Percentiles rank a stretch among this genome's conserved stretches.
These are phyloP conservation scores for Naja naja DNA, from an alignment of 2,113 vertebrate genomes.

Conservation along the genomic window DNA sequence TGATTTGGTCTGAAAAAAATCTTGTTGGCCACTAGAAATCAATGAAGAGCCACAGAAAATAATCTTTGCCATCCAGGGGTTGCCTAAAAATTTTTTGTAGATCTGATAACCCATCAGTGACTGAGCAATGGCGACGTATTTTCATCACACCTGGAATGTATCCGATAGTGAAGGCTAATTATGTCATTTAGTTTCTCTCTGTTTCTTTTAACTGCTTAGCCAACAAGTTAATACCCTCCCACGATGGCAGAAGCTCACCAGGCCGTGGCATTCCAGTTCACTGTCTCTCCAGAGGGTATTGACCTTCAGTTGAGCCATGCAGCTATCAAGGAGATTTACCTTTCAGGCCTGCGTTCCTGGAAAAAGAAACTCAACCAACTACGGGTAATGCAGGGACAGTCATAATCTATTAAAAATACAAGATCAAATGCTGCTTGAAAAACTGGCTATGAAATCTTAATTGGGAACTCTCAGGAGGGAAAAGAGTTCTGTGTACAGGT, in stretches of 20 bases:
- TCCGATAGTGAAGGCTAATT: neutral
- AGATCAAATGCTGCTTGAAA: neutral
- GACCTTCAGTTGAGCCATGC: conserved; percentile 77
- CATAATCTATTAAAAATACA: neutral
- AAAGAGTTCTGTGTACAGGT: too few species aligned
- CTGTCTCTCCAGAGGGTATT: conserved; percentile 75
- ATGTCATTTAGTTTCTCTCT: neutral
- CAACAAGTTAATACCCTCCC: neutral
- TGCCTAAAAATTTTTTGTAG: neutral
- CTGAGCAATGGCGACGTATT: neutral
- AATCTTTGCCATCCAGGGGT: neutral
- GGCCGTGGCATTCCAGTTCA: conserved; percentile 84
- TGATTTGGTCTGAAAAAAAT: neutral
- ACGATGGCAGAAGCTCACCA: conserved; percentile 89
- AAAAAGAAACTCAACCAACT: conserved; percentile 79
- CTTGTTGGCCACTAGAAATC: neutral
- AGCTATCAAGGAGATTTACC: conserved; percentile 81
- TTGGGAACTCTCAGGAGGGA: neutral
- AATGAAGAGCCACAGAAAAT: neutral
- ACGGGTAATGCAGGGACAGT: conserved; percentile 68
- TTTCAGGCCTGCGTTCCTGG: conserved; percentile 86
- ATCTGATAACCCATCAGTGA: neutral
- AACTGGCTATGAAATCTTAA: neutral
- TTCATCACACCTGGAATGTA: neutral
- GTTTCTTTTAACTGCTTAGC: neutral